A percentile compares a stretch with the other conserved stretches of the same genome.
These are phyloP conservation scores for Lethenteron reissneri DNA, from an alignment of 2,113 vertebrate genomes.

Conservation along the genomic window DNA sequence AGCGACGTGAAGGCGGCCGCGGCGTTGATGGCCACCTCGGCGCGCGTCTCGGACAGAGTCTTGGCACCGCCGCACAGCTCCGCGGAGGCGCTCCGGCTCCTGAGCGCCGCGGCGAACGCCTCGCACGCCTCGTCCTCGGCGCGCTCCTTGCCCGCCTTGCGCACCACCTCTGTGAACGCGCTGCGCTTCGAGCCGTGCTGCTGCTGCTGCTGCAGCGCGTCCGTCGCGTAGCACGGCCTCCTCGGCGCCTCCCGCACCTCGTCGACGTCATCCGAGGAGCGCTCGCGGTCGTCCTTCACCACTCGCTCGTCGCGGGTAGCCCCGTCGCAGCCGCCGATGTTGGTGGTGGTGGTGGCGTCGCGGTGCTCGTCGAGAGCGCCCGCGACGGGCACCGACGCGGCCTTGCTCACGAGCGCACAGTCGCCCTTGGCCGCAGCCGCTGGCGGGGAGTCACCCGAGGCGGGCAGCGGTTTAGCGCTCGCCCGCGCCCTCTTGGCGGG, in stretches of 20 bases:
- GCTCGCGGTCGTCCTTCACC: too few species aligned
- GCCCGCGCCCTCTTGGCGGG: too few species aligned
- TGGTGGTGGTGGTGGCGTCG: too few species aligned
- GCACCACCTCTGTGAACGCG: conserved; percentile 75
- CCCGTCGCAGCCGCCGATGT: too few species aligned
- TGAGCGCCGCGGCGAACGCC: too few species aligned
- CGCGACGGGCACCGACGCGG: too few species aligned
- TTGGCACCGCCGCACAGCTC: conserved; percentile 10
- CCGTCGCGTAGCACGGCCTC: neutral
- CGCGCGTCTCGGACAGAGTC: neutral
- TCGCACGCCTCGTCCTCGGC: neutral
- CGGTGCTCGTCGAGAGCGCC: too few species aligned
- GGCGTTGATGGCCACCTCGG: conserved; percentile 17
- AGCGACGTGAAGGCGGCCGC: conserved; percentile 60
- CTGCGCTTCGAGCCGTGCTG: conserved; percentile 48
- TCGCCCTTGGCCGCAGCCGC: too few species aligned
- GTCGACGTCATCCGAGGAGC: neutral
- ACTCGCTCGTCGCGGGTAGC: too few species aligned
- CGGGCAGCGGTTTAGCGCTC: too few species aligned
- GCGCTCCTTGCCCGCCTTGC: conserved; percentile 6
- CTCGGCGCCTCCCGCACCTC: neutral
- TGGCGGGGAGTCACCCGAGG: too few species aligned
- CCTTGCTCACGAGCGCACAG: too few species aligned
- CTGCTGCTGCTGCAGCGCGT: conserved; percentile 33
- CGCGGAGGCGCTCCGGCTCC: conserved; percentile 8